Evolutionary conservation across 2,797 vertebrate species (phyloP).

Genomic region (Allobates femoralis): DNA sequence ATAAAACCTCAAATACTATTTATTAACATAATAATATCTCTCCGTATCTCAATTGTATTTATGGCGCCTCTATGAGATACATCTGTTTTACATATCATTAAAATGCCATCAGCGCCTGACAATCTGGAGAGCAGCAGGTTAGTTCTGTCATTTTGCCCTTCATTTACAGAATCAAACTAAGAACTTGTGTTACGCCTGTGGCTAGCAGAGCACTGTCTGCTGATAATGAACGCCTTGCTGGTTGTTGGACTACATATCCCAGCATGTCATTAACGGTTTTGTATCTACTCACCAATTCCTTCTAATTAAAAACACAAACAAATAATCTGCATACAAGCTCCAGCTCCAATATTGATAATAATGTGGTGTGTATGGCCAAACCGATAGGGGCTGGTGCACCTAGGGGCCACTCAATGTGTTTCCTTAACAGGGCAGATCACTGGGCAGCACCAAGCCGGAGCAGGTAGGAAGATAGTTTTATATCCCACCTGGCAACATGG

Average conservation of each 20-base stretch:
- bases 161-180: slow-evolving; percentile 11
- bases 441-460: no score
- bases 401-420: no score
- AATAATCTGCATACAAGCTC: neutral
- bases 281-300: neutral
- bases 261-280: neutral
- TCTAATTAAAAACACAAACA: neutral
- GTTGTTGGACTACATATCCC: neutral
- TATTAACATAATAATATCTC: slow-evolving; percentile 52
- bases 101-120: slow-evolving; percentile 37
- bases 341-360: neutral
- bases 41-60: slow-evolving; percentile 47
- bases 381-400: no score
- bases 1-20: slow-evolving; percentile 55
- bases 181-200: neutral
- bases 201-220: neutral
- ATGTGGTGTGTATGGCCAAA: no score
- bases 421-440: no score
- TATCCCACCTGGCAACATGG: no score
- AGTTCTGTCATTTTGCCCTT: neutral
- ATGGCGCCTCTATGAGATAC: slow-evolving; percentile 24
- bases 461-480: no score
- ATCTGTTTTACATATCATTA: slow-evolving; percentile 50
- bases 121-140: slow-evolving; percentile 43
- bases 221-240: neutral